Evolutionary conservation across 1,140 invertebrate species (phyloP).

Genomic region (Uloborus diversus): DNA sequence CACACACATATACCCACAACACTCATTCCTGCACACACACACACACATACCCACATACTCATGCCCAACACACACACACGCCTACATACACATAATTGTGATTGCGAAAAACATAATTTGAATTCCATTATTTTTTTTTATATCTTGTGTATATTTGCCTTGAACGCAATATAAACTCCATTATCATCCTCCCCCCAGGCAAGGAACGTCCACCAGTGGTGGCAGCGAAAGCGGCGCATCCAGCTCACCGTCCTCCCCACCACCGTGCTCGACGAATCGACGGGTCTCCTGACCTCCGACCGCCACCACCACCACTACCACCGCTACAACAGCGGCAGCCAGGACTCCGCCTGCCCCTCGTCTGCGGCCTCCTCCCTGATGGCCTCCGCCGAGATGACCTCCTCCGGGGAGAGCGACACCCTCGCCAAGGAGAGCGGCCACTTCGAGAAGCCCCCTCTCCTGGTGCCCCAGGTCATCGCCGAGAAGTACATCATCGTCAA

Average conservation of each 20-base stretch:
- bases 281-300: constrained; percentile 7
- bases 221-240: constrained; percentile 7
- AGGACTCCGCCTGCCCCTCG: constrained; percentile 12
- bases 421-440: constrained; percentile 39
- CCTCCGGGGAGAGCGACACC: constrained; percentile 17
- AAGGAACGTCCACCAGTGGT: constrained; percentile 6
- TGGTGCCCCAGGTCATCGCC: constrained; percentile 19
- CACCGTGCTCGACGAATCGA: background rate
- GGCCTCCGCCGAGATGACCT: constrained; percentile 35
- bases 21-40: no score
- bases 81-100: no score
- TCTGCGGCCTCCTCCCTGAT: background rate
- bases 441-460: background rate
- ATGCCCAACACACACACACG: no score
- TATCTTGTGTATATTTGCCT: no score
- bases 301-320: constrained; percentile 15
- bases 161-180: no score
- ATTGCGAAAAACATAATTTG: no score
- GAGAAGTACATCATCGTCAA: constrained; percentile 32
- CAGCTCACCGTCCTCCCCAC: background rate
- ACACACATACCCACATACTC: no score
- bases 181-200: constrained; percentile 17
- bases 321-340: constrained; percentile 11
- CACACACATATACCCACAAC: no score
- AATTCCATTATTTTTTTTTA: no score